phyloP scores from a whole-genome alignment of 2,797 vertebrate genomes.

The Myiotriccus ornatus region DNA sequence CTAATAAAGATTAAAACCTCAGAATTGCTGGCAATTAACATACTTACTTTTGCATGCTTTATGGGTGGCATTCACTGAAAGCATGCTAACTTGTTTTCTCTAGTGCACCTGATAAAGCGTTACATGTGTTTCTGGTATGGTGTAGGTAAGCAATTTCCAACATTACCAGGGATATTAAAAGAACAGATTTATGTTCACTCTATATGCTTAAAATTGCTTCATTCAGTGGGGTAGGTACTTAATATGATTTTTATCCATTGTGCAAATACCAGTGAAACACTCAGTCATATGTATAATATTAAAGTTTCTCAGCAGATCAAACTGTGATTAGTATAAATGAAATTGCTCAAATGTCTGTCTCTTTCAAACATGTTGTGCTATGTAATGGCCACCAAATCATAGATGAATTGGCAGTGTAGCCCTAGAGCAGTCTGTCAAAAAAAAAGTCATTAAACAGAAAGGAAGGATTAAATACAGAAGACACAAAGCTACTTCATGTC shows the following conservation, averaged over 20 bases:
- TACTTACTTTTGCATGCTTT: neutral
- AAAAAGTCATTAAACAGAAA: neutral
- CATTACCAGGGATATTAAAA: neutral
- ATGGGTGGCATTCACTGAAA: neutral
- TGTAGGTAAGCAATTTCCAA: neutral
- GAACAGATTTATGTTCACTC: neutral
- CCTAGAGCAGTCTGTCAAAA: neutral
- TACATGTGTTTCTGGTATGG: neutral
- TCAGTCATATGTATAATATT: neutral
- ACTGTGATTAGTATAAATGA: constrained; percentile 4
- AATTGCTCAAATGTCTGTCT: neutral
- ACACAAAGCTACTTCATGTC: constrained; percentile 6
- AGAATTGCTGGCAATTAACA: neutral
- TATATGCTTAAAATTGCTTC: neutral
- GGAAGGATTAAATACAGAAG: constrained; percentile 7
- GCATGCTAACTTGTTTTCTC: neutral
- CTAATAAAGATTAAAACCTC: neutral
- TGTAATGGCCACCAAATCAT: neutral
- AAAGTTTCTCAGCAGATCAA: neutral
- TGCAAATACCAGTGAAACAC: neutral
- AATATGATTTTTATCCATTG: neutral
- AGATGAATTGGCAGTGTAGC: neutral
- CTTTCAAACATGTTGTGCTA: constrained; percentile 12
- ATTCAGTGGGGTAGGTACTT: neutral
- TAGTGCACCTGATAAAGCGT: neutral